These are phyloP conservation scores for Cyphomyrus discorhynchus DNA, from an alignment of 2,113 vertebrate species.

Conservation along the genomic window DNA sequence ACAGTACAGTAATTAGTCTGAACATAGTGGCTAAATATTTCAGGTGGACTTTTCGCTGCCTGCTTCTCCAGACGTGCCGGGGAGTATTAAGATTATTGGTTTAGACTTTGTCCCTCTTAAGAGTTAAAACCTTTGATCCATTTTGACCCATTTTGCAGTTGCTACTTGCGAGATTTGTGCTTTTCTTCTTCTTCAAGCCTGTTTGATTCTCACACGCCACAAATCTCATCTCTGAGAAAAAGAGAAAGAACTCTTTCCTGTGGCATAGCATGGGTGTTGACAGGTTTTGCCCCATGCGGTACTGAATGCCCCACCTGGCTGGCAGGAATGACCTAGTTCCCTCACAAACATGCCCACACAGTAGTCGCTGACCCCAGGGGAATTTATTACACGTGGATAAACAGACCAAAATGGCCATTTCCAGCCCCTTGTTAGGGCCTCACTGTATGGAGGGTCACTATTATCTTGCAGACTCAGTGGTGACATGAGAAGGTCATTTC, in stretches of 20 bases:
- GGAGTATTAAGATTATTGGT: neutral
- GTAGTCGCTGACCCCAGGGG: neutral
- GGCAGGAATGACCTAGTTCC: neutral
- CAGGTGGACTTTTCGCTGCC: neutral
- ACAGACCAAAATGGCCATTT: slow-evolving; percentile 13
- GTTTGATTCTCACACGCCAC: neutral
- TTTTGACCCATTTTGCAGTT: neutral
- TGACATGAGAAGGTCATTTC: neutral
- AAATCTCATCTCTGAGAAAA: neutral
- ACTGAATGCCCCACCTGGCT: neutral
- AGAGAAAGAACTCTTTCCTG: neutral
- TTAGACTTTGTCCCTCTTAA: neutral
- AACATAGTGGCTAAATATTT: neutral
- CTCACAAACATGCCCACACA: neutral
- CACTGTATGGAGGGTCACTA: neutral
- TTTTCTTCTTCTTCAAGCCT: neutral
- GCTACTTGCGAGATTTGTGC: neutral
- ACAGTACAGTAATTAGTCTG: slow-evolving; percentile 29
- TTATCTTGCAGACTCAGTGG: neutral
- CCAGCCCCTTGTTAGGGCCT: slow-evolving; percentile 8
- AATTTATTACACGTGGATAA: neutral
- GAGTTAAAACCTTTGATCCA: neutral
- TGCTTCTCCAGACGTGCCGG: neutral
- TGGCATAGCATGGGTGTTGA: neutral
- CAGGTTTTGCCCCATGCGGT: neutral